A percentile compares a stretch with the other conserved stretches of the same genome.
Conservation (phyloP, 37 sponge, comb jelly and placozoan genomes). For the Cliona cf. orientalis region DNA sequence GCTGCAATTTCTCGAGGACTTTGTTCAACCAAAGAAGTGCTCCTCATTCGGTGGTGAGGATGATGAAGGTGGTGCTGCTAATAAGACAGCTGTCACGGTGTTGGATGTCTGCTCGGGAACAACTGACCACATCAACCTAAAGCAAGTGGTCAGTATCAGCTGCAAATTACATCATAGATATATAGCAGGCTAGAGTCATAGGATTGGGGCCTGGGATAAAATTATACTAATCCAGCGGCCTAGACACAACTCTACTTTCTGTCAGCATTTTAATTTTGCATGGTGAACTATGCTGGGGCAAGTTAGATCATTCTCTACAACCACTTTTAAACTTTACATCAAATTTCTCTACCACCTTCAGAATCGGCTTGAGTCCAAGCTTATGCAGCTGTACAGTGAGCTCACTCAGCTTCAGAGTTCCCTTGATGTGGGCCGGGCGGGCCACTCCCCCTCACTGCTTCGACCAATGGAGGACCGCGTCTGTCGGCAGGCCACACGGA, state of each 20-base stretch:
- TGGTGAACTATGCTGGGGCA: no score
- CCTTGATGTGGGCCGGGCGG: conserved; percentile 2
- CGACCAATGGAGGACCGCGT: conserved; percentile 26
- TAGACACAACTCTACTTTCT: no score
- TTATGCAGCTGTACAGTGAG: conserved; percentile 41
- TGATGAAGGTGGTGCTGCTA: background rate
- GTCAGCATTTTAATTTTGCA: no score
- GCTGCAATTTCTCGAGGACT: conserved; percentile 30
- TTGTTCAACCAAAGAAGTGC: background rate
- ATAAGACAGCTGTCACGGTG: conserved; percentile 5
- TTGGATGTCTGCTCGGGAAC: conserved; percentile 52
- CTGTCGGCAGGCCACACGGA: background rate
- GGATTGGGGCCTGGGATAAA: no score
- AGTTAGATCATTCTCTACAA: no score
- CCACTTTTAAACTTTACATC: no score
- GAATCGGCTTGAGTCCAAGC: conserved; percentile 57
- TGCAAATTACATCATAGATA: no score
- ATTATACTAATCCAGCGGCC: no score
- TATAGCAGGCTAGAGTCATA: no score
- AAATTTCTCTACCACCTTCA: background rate
- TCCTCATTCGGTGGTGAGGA: no score
- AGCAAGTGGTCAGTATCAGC: conserved; percentile 43
- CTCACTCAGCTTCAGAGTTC: conserved; percentile 30
- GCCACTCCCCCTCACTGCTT: background rate
- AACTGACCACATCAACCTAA: conserved; percentile 49